Conservation (phyloP, 2,797 vertebrate species). For the Bufotes viridis region DNA sequence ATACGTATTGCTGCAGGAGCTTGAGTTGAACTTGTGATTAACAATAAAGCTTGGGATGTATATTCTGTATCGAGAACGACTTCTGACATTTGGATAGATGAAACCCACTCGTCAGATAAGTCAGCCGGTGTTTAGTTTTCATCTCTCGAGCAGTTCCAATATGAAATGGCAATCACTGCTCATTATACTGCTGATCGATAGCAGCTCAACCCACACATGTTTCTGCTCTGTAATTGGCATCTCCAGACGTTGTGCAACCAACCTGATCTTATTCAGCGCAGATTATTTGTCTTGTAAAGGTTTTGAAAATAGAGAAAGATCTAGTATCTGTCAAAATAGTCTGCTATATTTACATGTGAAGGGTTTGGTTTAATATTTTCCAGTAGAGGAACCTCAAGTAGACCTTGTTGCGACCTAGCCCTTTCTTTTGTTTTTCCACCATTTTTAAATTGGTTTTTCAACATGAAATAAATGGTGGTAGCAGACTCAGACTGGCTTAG, state of each 20-base stretch:
- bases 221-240: constrained; percentile 30
- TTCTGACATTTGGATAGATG: constrained; percentile 52
- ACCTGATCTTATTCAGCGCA: background rate
- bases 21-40: background rate
- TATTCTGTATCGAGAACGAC: constrained; percentile 10
- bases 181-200: constrained; percentile 55
- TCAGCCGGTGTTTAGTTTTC: constrained; percentile 47
- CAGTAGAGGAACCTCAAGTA: background rate
- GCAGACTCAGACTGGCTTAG: too few species aligned
- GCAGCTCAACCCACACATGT: background rate
- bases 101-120: constrained; percentile 12
- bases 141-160: constrained; percentile 34
- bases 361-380: background rate
- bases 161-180: constrained; percentile 53
- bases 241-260: constrained; percentile 3
- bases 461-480: too few species aligned
- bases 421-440: background rate
- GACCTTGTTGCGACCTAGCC: background rate
- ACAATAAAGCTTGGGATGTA: background rate
- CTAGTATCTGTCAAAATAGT: background rate
- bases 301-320: background rate
- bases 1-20: background rate
- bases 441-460: background rate
- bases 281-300: background rate
- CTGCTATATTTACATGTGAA: background rate